phyloP scores from a whole-genome alignment of 1,140 invertebrate species.

The Mylabris phalerata region DNA sequence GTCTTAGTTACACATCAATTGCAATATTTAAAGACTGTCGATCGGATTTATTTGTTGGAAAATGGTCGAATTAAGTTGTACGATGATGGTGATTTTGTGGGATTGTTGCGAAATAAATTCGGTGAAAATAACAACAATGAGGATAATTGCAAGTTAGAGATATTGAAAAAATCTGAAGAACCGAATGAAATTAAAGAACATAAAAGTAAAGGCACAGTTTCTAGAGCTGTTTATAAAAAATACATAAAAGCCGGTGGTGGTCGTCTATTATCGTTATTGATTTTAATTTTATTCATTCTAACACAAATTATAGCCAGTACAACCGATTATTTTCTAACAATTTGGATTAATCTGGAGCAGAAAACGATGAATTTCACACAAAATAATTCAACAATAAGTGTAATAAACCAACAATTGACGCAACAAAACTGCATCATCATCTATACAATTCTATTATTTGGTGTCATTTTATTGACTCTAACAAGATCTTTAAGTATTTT shows the following conservation, averaged over 20 bases:
- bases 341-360: constrained; percentile 47
- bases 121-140: constrained; percentile 36
- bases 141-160: constrained; percentile 30
- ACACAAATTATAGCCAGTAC: constrained; percentile 56
- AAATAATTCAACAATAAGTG: not conserved
- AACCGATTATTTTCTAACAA: constrained; percentile 47
- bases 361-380: not conserved
- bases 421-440: constrained; percentile 27
- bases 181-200: constrained; percentile 18
- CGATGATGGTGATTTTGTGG: constrained; percentile 17
- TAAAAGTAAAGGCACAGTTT: constrained; percentile 47
- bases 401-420: not conserved
- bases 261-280: constrained; percentile 43
- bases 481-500: constrained; percentile 66
- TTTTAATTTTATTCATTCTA: constrained; percentile 47
- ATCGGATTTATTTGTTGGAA: constrained; percentile 55
- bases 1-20: constrained; percentile 82
- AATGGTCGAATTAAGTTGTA: constrained; percentile 47
- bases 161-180: constrained; percentile 21
- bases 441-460: constrained; percentile 45
- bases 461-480: constrained; percentile 54
- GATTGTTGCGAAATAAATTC: constrained; percentile 27
- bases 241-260: constrained; percentile 54
- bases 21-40: constrained; percentile 71
- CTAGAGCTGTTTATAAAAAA: constrained; percentile 48